A percentile compares a stretch with the other conserved stretches of the same genome.
Conservation (phyloP, 1,140 invertebrate species). For the Aphis craccivora region DNA sequence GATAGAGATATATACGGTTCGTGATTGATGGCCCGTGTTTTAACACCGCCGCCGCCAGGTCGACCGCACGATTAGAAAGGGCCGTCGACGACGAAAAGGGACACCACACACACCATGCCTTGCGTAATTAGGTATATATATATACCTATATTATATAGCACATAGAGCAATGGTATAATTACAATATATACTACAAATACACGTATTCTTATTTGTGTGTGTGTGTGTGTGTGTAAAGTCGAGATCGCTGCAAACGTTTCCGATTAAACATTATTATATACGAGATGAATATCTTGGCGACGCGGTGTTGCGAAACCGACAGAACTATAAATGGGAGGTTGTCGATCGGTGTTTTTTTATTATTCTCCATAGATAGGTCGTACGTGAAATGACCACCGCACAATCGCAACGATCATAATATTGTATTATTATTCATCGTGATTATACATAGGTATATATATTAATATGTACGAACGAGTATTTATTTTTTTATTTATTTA, state of each 20-base stretch:
- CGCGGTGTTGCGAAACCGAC: background rate
- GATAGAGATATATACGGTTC: background rate
- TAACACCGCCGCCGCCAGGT: background rate
- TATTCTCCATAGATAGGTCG: background rate
- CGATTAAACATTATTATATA: background rate
- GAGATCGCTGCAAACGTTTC: background rate
- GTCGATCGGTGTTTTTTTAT: background rate
- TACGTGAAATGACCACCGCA: background rate
- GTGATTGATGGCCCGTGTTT: background rate
- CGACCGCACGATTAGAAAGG: slow-evolving; percentile 31
- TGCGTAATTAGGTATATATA: background rate
- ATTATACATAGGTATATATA: background rate
- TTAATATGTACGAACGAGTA: background rate
- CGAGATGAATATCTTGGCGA: background rate
- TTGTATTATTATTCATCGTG: background rate
- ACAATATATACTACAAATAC: background rate
- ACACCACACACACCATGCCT: background rate
- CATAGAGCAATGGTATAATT: background rate
- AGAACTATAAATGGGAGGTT: slow-evolving; percentile 8
- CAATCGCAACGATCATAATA: background rate
- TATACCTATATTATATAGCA: background rate
- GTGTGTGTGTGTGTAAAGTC: background rate
- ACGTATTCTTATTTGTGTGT: background rate
- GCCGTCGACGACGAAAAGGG: slow-evolving; percentile 5
- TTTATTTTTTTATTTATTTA: background rate